A percentile compares a stretch with the other conserved stretches of the same genome.
Conservation (phyloP, 2,113 vertebrate genomes). For the Machaerirhynchus nigripectus region DNA sequence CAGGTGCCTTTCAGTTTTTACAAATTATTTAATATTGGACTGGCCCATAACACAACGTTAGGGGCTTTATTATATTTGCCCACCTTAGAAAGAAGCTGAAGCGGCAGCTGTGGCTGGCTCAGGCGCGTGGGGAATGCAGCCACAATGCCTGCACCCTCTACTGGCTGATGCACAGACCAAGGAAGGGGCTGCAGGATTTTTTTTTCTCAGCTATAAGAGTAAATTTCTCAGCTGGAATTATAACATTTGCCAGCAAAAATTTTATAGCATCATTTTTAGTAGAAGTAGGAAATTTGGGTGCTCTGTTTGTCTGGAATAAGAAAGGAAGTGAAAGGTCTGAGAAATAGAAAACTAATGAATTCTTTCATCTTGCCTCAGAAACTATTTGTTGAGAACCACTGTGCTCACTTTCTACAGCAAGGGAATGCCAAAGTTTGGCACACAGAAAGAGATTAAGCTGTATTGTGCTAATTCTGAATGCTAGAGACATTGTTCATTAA, state of each 20-base stretch:
- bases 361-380: not conserved
- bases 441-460: not conserved
- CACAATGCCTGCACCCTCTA: slow-evolving; percentile 58
- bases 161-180: not conserved
- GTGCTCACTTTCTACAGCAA: not conserved
- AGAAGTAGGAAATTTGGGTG: not conserved
- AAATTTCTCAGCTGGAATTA: not conserved
- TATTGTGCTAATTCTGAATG: not conserved
- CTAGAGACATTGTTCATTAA: not conserved
- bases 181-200: not conserved
- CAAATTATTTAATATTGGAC: not conserved
- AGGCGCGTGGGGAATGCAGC: not conserved
- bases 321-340: not conserved
- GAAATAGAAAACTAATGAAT: not conserved
- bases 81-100: not conserved
- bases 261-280: not conserved
- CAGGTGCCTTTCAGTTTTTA: not conserved
- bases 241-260: not conserved
- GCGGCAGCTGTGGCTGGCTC: not conserved
- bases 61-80: not conserved
- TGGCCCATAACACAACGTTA: rapidly evolving
- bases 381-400: not conserved
- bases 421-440: not conserved
- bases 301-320: not conserved
- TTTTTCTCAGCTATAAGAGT: not conserved